Conservation (phyloP, 2,888 invertebrate species). For the Hylaea fasciaria region DNA sequence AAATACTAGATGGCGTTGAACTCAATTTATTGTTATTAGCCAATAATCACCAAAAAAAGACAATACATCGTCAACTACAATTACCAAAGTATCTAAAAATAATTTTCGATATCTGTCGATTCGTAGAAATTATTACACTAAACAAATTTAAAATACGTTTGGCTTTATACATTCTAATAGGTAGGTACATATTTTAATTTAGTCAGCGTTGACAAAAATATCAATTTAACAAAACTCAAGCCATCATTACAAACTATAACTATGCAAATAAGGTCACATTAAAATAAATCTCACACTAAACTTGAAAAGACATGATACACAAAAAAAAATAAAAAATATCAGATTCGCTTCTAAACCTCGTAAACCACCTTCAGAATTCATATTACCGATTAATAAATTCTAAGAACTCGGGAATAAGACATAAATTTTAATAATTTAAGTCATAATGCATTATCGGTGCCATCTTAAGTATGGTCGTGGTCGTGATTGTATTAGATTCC, state of each 20-base stretch:
- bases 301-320: background rate
- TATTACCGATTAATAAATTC: slow-evolving; percentile 84
- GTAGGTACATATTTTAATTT: too few relatives aligned
- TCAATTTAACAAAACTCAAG: too few relatives aligned
- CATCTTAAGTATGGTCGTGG: slow-evolving; percentile 73
- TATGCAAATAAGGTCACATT: slow-evolving; percentile 3
- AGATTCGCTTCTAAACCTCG: slow-evolving; percentile 57
- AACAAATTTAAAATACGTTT: too few relatives aligned
- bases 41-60: too few relatives aligned
- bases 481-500: slow-evolving; percentile 49
- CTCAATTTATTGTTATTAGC: too few relatives aligned
- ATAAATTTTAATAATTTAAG: slow-evolving; percentile 82
- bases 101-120: too few relatives aligned
- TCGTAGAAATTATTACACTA: too few relatives aligned
- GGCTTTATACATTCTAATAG: too few relatives aligned
- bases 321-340: slow-evolving; percentile 48
- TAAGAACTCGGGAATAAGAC: slow-evolving; percentile 78
- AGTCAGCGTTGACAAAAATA: too few relatives aligned
- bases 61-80: too few relatives aligned
- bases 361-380: slow-evolving; percentile 77
- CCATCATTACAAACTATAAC: background rate
- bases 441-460: slow-evolving; percentile 68
- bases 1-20: too few relatives aligned
- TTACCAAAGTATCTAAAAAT: too few relatives aligned
- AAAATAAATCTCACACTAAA: slow-evolving; percentile 3